Base-by-base conservation (phyloP, 1,140 invertebrate species). In the Ceratitis capitata region DNA sequence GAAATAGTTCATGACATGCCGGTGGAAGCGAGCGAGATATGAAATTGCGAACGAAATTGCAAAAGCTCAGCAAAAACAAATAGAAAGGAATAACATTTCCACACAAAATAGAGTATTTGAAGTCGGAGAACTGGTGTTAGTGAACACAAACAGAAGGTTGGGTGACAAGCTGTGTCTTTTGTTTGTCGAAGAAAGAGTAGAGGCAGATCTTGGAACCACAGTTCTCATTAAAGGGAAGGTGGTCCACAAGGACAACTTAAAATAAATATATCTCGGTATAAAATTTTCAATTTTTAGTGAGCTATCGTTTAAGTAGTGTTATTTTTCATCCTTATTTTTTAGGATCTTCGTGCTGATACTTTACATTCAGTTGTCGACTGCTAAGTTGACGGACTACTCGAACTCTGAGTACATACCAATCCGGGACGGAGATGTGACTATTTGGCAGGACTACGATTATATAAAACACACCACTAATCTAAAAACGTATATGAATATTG, bases 181-280 rank as follows among this genome's bases (percentile, higher is more conserved):
- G n/a, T n/a, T n/a, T n/a, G n/a, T n/a, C n/a, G n/a, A n/a, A n/a
- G n/a, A n/a, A 47, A 47, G 5, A 47, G 45, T 47, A 47, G 45
- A 88, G n/a, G n/a, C n/a, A n/a, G 88, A 88, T n/a, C 3, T 56
- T 4, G 51, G 51, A n/a, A 56, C 86, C 64, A 64, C 29, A 29
- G 64, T 39, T 64, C 42, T 56, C 10, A 56, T 56, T 56, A 19
- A 56, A 56, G 51, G 51, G 51, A 56, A 16, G 51, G 51, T 56
- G 51, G 51, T 10, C 51, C 51, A 56, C 51, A 56, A 56, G 16
- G 51, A 56, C 51, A 56, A 56, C 6, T 4, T 56, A 56, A 56
- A 56, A 19, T 56, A 19, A 19, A 56, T 56, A 19, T 56, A 56
- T 12, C 47, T 47, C 45, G 45, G 45, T 47, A 12, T 47, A 5